Conservation (phyloP, 2,797 vertebrate genomes). For the Champsocephalus gunnari region DNA sequence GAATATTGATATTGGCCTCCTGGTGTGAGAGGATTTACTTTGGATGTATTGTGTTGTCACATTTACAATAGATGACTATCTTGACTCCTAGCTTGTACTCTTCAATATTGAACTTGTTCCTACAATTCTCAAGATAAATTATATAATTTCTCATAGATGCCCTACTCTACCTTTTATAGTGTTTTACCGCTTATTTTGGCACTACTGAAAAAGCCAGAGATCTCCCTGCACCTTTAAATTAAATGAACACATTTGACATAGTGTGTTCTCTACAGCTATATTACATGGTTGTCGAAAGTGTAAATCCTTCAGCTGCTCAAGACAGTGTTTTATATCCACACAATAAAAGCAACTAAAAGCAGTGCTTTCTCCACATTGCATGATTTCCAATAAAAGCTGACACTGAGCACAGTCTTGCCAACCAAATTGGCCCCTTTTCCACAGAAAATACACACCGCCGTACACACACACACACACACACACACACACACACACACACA, state of each 20-base stretch:
- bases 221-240: no score
- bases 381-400: slow-evolving; percentile 76
- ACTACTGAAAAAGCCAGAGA: not conserved
- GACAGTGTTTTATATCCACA: slow-evolving; percentile 68
- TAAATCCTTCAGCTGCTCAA: slow-evolving; percentile 34
- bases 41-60: not conserved
- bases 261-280: slow-evolving; percentile 30
- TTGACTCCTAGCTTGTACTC: not conserved
- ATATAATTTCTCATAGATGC: not conserved
- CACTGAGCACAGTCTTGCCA: slow-evolving; percentile 64
- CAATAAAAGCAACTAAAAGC: slow-evolving; percentile 66
- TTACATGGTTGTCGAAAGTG: slow-evolving; percentile 29
- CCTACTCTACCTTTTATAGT: not conserved
- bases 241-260: no score
- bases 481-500: slow-evolving; percentile 15
- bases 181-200: not conserved
- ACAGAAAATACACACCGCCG: slow-evolving; percentile 10
- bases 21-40: not conserved
- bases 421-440: slow-evolving; percentile 60
- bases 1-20: not conserved
- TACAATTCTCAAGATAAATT: not conserved
- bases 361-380: slow-evolving; percentile 59
- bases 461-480: slow-evolving; percentile 21
- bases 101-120: not conserved
- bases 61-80: not conserved